Base-by-base conservation (phyloP, 2,797 vertebrate genomes). In the Paratrypauchen microcephalus region DNA sequence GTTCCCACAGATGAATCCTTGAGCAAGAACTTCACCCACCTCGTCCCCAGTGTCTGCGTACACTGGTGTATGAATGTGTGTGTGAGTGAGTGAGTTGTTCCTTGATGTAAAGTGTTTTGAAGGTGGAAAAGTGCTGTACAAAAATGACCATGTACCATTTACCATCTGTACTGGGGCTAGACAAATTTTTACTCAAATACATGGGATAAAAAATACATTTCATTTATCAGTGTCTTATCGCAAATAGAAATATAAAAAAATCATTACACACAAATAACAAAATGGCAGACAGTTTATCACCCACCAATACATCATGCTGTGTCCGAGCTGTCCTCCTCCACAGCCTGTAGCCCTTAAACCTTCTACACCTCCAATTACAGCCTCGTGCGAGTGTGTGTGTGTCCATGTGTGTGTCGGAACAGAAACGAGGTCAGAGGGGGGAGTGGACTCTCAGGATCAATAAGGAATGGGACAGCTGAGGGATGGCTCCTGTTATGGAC, bases 401-500 rank as follows among this genome's bases (percentile, higher is more conserved):
- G 39, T 12, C 11, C 13, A 4, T 18, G 21, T 24, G 59, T 58
- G n/a, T 55, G 56, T 26, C n/a, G 12, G 39, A 3, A 18, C 71
- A 75, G 80, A 69, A 58, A 72, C 58, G 73, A 72, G 83, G 73
- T 83, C 77, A 82, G 66, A 0, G 48, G 69, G 48, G 30, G 28
- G 24, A 61, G 3, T 65, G 75, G 84, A 75, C 50, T 45, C 36
- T 84, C 79, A 61, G 56, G 87, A 91, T 91, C 88, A 81, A 91
- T 91, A 85, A 63, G 79, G 77, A 73, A 75, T 74, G 7, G 12
- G 59, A 21, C 60, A 50, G 69, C 50, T 79, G 77, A 83, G 63
- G 78, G 81, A 81, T 60, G 74, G 67, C 78, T 87, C 86, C 80
- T 16, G 77, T 82, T 89, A 87, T 83, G 84, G 87, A 74, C 72